Evolutionary conservation across 2,113 vertebrate species (phyloP).

Genomic region (Bettongia penicillata): DNA sequence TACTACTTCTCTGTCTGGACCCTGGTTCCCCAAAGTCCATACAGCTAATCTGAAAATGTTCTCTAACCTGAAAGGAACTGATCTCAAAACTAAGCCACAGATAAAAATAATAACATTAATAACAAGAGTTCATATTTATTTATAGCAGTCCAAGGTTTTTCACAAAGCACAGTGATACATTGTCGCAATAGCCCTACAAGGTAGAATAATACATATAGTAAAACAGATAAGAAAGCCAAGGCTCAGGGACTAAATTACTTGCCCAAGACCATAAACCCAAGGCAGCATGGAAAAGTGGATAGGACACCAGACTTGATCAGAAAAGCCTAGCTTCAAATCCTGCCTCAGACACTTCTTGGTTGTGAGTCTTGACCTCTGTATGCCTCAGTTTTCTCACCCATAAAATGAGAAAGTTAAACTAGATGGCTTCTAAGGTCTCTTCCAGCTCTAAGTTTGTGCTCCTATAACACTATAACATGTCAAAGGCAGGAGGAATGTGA

Average conservation of each 20-base stretch:
- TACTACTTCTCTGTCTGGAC: not conserved
- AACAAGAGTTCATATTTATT: not conserved
- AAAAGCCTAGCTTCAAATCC: not conserved
- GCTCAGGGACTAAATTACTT: not conserved
- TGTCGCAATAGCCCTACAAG: not conserved
- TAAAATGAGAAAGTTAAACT: not conserved
- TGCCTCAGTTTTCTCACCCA: not conserved
- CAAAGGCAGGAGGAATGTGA: conserved; percentile 9
- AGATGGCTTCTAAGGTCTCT: not conserved
- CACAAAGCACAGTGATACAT: not conserved
- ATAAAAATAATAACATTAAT: not conserved
- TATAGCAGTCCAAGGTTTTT: not conserved
- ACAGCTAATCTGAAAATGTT: not conserved
- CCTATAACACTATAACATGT: not conserved
- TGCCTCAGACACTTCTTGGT: not conserved
- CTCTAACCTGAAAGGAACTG: not conserved
- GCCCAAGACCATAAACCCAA: not conserved
- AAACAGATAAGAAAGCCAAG: not conserved
- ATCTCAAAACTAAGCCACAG: not conserved
- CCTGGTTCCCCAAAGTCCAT: not conserved
- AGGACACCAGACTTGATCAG: not conserved
- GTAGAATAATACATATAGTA: not conserved
- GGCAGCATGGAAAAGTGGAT: not conserved
- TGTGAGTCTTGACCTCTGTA: not conserved
- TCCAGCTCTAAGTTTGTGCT: not conserved